These are phyloP conservation scores for Drosophila atripex DNA, from an alignment of 2,888 invertebrate genomes.

Conservation along the genomic window DNA sequence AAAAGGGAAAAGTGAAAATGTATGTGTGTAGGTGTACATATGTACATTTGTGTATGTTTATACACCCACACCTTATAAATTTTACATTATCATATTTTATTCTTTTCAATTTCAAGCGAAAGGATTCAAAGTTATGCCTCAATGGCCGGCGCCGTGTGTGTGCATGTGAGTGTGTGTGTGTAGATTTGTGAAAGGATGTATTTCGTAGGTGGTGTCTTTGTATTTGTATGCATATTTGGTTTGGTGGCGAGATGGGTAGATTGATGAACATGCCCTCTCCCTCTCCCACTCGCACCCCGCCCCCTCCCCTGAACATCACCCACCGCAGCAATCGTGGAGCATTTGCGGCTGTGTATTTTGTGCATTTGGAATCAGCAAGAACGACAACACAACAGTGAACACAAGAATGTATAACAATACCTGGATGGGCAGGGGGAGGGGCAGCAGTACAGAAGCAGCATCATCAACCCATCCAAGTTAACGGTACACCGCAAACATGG, in stretches of 20 bases:
- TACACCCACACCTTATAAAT: background rate
- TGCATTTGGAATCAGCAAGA: conserved; percentile 53
- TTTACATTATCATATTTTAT: conserved; percentile 1
- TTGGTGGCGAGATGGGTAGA: conserved; percentile 29
- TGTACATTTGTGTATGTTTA: background rate
- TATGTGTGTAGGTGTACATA: too few species aligned
- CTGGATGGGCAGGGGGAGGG: conserved; percentile 16
- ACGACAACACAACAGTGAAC: conserved; percentile 36
- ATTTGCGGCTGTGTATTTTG: conserved; percentile 64
- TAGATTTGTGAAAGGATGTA: conserved; percentile 7
- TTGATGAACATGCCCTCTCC: conserved; percentile 21
- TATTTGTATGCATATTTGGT: conserved; percentile 39
- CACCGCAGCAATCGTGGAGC: conserved; percentile 56
- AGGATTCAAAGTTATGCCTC: background rate
- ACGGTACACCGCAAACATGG: conserved; percentile 47
- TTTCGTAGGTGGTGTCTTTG: conserved; percentile 23
- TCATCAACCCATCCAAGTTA: conserved; percentile 49
- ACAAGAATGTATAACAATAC: conserved; percentile 44
- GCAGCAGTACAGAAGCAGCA: conserved; percentile 47
- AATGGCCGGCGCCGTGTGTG: background rate
- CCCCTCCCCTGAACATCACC: background rate
- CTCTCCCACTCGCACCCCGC: background rate
- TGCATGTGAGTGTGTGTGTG: background rate
- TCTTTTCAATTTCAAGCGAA: background rate
- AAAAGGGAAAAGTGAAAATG: background rate